These are phyloP conservation scores for Medauroidea extradentata DNA, from an alignment of 1,140 invertebrate genomes.

Conservation along the genomic window DNA sequence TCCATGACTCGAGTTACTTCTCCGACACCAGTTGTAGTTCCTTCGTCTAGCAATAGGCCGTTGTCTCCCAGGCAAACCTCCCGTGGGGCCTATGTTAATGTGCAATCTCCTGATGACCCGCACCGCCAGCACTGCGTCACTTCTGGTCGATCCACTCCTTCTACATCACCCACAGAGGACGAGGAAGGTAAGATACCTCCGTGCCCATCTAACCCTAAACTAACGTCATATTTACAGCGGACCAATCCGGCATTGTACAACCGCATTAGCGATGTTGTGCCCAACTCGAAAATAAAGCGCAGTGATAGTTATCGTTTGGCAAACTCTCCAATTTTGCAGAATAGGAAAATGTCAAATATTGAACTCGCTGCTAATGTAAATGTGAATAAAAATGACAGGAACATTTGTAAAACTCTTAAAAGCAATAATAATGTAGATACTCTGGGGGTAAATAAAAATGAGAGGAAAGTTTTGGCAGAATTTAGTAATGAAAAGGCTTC, in stretches of 20 bases:
- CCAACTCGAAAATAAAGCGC: conserved; percentile 58
- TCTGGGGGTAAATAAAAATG: too few relatives aligned
- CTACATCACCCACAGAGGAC: not conserved
- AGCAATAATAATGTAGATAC: too few relatives aligned
- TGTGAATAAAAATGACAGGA: not conserved
- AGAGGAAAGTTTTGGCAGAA: too few relatives aligned
- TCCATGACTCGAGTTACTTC: conserved; percentile 32
- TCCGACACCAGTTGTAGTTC: conserved; percentile 54
- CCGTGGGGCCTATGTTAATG: conserved; percentile 65
- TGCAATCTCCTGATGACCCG: conserved; percentile 41
- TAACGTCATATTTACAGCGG: conserved; percentile 8
- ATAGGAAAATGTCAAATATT: conserved; percentile 13
- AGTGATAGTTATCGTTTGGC: conserved; percentile 84
- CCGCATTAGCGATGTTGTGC: conserved; percentile 3
- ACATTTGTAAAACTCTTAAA: too few relatives aligned
- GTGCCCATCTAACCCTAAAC: conserved; percentile 2
- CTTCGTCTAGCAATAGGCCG: conserved; percentile 34
- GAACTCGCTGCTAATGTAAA: conserved; percentile 8
- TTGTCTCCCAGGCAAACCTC: conserved; percentile 37
- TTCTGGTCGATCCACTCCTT: not conserved
- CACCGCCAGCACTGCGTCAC: not conserved
- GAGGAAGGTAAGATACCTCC: conserved; percentile 16
- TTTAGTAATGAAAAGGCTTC: too few relatives aligned
- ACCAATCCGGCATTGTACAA: conserved; percentile 9
- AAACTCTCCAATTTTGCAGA: conserved; percentile 54